phyloP scores from a whole-genome alignment of 1,140 invertebrate genomes.

The Druon quercuslanigerum region DNA sequence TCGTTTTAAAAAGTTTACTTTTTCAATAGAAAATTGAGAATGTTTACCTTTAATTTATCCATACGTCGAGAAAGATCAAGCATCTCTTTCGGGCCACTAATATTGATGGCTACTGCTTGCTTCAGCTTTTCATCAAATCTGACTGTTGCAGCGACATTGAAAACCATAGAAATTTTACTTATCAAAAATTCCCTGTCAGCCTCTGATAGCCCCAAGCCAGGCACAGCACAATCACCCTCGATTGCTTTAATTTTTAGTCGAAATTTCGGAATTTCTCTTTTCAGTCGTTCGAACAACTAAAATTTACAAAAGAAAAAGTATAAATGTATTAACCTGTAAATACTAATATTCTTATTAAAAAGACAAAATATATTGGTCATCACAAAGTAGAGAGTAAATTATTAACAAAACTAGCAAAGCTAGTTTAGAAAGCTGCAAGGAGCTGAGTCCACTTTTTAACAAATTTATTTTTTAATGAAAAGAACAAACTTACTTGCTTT shows the following conservation, averaged over 20 bases:
- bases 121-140: slow-evolving; percentile 90
- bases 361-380: no score
- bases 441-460: no score
- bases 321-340: no score
- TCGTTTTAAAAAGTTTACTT: neutral
- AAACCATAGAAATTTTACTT: slow-evolving; percentile 83
- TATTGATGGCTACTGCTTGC: slow-evolving; percentile 79
- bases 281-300: slow-evolving; percentile 67
- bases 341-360: no score
- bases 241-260: slow-evolving; percentile 78
- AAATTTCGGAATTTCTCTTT: slow-evolving; percentile 68
- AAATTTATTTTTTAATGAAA: no score
- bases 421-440: no score
- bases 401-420: no score
- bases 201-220: slow-evolving; percentile 78
- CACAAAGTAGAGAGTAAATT: no score
- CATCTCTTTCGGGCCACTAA: slow-evolving; percentile 78
- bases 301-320: slow-evolving; percentile 36
- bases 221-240: slow-evolving; percentile 79
- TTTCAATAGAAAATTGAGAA: slow-evolving; percentile 6
- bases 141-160: slow-evolving; percentile 91
- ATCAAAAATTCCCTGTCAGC: slow-evolving; percentile 78
- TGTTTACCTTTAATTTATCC: slow-evolving; percentile 78
- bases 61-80: slow-evolving; percentile 78
- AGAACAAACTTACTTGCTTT: no score